Conservation (phyloP, 2,797 vertebrate genomes). For the Tangara arthus region DNA sequence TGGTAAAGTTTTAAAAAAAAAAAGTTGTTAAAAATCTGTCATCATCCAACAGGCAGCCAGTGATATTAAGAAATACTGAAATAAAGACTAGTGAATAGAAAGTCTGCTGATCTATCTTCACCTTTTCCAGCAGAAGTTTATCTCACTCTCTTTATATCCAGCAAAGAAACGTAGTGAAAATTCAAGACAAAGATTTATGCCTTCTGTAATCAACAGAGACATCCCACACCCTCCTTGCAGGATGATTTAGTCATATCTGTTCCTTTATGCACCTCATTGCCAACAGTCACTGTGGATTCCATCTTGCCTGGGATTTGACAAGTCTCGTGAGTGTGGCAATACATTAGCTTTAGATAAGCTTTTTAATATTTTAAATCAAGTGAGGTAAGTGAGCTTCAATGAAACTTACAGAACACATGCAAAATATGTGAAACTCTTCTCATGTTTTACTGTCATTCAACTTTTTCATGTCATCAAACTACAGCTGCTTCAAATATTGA, state of each 20-base stretch:
- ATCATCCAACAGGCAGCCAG: neutral
- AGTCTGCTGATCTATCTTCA: neutral
- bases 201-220: neutral
- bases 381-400: neutral
- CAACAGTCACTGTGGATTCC: neutral
- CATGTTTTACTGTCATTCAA: neutral
- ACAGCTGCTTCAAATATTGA: neutral
- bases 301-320: neutral
- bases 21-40: neutral
- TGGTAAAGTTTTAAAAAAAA: neutral
- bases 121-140: neutral
- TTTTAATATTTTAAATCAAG: neutral
- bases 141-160: neutral
- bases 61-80: neutral
- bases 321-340: neutral
- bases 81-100: neutral
- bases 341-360: neutral
- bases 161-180: neutral
- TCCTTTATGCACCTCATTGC: neutral
- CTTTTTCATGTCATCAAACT: neutral
- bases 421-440: neutral
- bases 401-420: neutral
- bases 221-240: neutral
- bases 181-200: neutral
- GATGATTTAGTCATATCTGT: neutral